These are phyloP conservation scores for Trematocara macrostoma DNA, from an alignment of 2,113 vertebrate species.

Conservation along the genomic window DNA sequence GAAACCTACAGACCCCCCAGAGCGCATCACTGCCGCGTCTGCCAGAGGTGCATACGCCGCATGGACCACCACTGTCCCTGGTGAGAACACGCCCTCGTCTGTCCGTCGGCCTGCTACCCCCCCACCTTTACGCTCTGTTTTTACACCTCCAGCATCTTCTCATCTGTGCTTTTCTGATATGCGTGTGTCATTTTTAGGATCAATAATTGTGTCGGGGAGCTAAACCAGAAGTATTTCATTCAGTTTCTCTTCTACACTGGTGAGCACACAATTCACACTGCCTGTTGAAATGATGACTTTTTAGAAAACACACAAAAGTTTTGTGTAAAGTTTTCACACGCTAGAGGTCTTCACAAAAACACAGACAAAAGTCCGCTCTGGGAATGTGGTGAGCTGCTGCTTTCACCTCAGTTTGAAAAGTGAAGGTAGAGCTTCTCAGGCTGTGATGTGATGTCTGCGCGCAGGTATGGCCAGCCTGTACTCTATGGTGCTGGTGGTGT, in stretches of 20 bases:
- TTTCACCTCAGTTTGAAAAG: neutral
- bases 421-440: neutral
- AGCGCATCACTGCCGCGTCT: slow-evolving; percentile 82
- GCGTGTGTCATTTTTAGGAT: slow-evolving; percentile 64
- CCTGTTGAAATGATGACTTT: neutral
- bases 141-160: neutral
- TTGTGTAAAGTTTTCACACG: neutral
- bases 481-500: slow-evolving; percentile 76
- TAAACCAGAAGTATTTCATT: slow-evolving; percentile 86
- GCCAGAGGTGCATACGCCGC: slow-evolving; percentile 80
- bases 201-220: slow-evolving; percentile 80
- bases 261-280: slow-evolving; percentile 19
- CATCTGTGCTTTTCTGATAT: neutral
- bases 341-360: neutral
- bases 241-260: slow-evolving; percentile 86
- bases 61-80: slow-evolving; percentile 87
- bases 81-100: slow-evolving; percentile 30
- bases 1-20: slow-evolving; percentile 81
- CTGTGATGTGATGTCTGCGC: rapidly evolving
- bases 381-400: neutral
- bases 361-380: neutral
- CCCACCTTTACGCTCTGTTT: neutral
- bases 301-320: neutral
- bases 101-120: neutral
- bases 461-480: slow-evolving; percentile 78